phyloP scores from a whole-genome alignment of 2,888 invertebrate genomes.

The Leptopilina myrica region DNA sequence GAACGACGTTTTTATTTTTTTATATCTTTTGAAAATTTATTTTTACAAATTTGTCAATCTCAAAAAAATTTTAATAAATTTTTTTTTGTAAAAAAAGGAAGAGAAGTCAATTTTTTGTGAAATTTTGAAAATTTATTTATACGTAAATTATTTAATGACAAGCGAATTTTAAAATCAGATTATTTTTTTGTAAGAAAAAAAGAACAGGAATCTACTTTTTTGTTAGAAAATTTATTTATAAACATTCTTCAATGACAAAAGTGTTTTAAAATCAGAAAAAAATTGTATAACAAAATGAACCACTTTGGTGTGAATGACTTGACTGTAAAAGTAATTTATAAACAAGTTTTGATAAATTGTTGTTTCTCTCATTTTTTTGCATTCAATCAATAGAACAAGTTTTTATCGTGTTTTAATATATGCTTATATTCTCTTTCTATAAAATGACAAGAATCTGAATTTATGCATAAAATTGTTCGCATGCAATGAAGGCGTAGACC shows the following conservation, averaged over 20 bases:
- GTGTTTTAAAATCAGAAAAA: too few relatives aligned
- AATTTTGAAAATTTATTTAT: too few relatives aligned
- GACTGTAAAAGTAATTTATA: background rate
- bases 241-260: too few relatives aligned
- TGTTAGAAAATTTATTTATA: background rate
- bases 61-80: too few relatives aligned
- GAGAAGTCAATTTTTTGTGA: too few relatives aligned
- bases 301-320: conserved; percentile 9
- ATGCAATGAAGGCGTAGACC: conserved; percentile 18
- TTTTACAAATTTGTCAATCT: too few relatives aligned
- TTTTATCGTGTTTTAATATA: background rate
- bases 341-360: conserved; percentile 16
- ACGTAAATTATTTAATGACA: background rate
- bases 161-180: too few relatives aligned
- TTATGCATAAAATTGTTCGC: background rate
- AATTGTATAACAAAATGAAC: background rate
- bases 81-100: too few relatives aligned
- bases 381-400: conserved; percentile 27
- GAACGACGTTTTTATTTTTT: too few relatives aligned
- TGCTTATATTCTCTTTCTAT: conserved; percentile 8
- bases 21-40: too few relatives aligned
- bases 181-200: background rate
- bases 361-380: background rate
- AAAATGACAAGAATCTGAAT: conserved; percentile 6
- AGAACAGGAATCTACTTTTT: background rate